Conservation (phyloP, 2,113 vertebrate species). For the Sorex araneus region DNA sequence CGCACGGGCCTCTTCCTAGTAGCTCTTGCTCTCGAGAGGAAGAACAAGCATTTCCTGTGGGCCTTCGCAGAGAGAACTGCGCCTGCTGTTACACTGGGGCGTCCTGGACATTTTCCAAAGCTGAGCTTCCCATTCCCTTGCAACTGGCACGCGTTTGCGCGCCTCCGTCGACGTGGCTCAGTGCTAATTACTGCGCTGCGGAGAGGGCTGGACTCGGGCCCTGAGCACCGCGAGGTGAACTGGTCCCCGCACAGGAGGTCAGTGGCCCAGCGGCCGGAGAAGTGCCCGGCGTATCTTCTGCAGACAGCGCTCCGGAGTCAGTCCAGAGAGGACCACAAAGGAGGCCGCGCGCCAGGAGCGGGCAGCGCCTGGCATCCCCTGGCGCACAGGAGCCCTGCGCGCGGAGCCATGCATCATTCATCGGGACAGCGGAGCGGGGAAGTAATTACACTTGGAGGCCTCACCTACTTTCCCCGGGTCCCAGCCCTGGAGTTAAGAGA, state of each 20-base stretch:
- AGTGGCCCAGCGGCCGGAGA: slow-evolving; percentile 56
- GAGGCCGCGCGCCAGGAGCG: background rate
- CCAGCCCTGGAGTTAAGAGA: background rate
- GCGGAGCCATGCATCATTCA: background rate
- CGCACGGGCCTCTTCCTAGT: background rate
- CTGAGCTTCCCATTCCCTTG: background rate
- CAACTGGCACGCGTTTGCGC: background rate
- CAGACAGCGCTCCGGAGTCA: background rate
- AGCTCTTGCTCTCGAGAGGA: background rate
- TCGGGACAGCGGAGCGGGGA: background rate
- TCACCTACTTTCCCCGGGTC: background rate
- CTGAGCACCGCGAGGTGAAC: background rate
- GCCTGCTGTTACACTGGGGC: background rate
- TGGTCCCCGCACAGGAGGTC: background rate
- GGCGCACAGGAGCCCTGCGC: background rate
- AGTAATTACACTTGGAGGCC: background rate
- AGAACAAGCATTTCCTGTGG: background rate
- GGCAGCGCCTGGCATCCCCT: background rate
- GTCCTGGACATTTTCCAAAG: background rate
- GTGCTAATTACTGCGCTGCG: background rate
- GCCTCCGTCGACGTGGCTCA: background rate
- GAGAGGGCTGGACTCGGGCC: background rate
- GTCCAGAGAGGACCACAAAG: background rate
- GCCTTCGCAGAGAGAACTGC: too few species aligned
- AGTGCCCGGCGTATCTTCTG: background rate